Conservation (phyloP, 2,888 invertebrate genomes). For the Apodemia arnacis region DNA sequence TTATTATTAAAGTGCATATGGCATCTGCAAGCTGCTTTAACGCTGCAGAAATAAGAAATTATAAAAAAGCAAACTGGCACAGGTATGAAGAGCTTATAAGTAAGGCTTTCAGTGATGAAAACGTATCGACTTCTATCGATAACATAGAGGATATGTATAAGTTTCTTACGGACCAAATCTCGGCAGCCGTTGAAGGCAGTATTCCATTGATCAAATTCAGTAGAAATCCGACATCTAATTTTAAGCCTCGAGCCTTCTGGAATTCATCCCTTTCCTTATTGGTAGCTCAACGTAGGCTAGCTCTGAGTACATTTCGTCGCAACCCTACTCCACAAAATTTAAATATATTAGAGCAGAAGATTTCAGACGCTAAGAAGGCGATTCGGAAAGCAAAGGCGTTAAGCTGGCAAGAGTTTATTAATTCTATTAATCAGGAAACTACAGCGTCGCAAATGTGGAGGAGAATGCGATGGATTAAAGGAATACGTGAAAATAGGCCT, state of each 20-base stretch:
- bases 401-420: slow-evolving; percentile 41
- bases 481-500: too few species aligned
- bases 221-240: neutral
- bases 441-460: too few species aligned
- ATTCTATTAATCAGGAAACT: slow-evolving; percentile 9
- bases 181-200: neutral
- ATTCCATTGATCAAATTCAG: neutral
- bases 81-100: neutral
- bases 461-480: too few species aligned
- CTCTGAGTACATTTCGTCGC: neutral
- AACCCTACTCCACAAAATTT: slow-evolving; percentile 50
- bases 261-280: neutral
- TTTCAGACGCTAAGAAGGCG: neutral
- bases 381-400: slow-evolving; percentile 16
- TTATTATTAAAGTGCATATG: neutral
- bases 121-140: neutral
- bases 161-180: neutral
- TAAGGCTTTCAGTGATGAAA: neutral
- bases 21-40: neutral
- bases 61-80: neutral
- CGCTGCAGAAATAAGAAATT: neutral
- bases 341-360: slow-evolving; percentile 37
- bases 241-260: too few species aligned
- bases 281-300: slow-evolving; percentile 11
- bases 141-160: neutral